phyloP scores from a whole-genome alignment of 2,797 vertebrate genomes.

The Thalassophryne amazonica region DNA sequence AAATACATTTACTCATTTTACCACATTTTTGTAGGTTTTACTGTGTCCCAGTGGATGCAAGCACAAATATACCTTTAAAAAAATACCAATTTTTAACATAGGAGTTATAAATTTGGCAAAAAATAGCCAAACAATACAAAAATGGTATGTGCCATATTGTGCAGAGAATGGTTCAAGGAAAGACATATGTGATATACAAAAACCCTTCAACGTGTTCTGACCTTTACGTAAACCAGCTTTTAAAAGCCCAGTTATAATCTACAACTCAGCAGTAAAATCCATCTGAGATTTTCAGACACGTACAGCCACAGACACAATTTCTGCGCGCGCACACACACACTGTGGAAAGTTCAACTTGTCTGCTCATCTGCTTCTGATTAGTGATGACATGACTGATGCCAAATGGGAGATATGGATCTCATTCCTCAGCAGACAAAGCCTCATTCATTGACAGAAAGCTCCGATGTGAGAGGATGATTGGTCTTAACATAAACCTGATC shows the following conservation, averaged over 20 bases:
- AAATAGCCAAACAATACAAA: too few relatives aligned
- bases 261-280: slow-evolving; percentile 32
- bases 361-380: slow-evolving; percentile 80
- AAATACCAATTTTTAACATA: too few relatives aligned
- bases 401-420: slow-evolving; percentile 80
- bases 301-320: slow-evolving; percentile 1
- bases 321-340: slow-evolving; percentile 17
- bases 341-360: slow-evolving; percentile 48
- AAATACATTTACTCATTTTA: too few relatives aligned
- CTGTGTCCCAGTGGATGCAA: too few relatives aligned
- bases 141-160: too few relatives aligned
- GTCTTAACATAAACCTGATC: slow-evolving; percentile 50
- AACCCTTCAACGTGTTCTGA: slow-evolving; percentile 31
- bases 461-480: slow-evolving; percentile 72
- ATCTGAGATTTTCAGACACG: slow-evolving; percentile 20
- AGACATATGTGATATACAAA: too few relatives aligned
- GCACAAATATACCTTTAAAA: too few relatives aligned
- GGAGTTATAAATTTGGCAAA: too few relatives aligned
- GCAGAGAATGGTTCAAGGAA: too few relatives aligned
- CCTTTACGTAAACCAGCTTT: slow-evolving; percentile 40
- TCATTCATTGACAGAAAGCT: slow-evolving; percentile 74
- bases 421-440: slow-evolving; percentile 76
- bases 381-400: slow-evolving; percentile 68
- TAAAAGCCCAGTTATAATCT: slow-evolving; percentile 41
- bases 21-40: too few relatives aligned